These are phyloP conservation scores for Sternarchorhynchus goeldii DNA, from an alignment of 2,797 vertebrate genomes.

Conservation along the genomic window DNA sequence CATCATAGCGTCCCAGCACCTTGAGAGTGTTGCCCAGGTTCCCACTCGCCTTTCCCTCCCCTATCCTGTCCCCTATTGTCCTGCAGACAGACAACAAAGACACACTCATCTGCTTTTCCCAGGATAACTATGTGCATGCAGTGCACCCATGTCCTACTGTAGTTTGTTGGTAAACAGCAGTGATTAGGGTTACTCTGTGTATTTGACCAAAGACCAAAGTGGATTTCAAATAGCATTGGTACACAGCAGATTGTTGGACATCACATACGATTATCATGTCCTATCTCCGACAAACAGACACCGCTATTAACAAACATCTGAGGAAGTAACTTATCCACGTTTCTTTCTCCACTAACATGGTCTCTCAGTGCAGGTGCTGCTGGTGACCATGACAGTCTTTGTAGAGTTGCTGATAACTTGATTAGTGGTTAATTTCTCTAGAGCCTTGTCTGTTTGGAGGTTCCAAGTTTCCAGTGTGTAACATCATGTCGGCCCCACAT, in stretches of 20 bases:
- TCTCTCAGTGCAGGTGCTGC: background rate
- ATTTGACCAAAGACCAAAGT: too few species aligned
- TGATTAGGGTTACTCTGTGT: too few species aligned
- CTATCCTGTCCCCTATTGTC: slow-evolving; percentile 93
- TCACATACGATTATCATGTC: too few species aligned
- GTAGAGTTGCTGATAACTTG: background rate
- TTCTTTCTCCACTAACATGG: background rate
- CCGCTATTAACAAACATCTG: too few species aligned
- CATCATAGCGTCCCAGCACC: slow-evolving; percentile 91
- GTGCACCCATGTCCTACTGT: too few species aligned
- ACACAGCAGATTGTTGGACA: too few species aligned
- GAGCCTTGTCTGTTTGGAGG: background rate
- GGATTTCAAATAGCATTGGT: too few species aligned
- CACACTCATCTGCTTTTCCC: background rate
- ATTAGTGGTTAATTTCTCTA: background rate
- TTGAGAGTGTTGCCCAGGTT: slow-evolving; percentile 97
- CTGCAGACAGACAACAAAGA: slow-evolving; percentile 64
- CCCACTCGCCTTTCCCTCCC: slow-evolving; percentile 95
- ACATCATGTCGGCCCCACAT: slow-evolving; percentile 43
- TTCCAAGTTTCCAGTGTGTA: background rate
- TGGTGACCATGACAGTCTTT: background rate
- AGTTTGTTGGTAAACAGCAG: too few species aligned
- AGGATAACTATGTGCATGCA: too few species aligned
- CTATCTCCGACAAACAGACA: too few species aligned
- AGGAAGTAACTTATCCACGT: background rate